These are phyloP conservation scores for Cydia strobilella DNA, from an alignment of 1,140 invertebrate genomes.

Conservation along the genomic window DNA sequence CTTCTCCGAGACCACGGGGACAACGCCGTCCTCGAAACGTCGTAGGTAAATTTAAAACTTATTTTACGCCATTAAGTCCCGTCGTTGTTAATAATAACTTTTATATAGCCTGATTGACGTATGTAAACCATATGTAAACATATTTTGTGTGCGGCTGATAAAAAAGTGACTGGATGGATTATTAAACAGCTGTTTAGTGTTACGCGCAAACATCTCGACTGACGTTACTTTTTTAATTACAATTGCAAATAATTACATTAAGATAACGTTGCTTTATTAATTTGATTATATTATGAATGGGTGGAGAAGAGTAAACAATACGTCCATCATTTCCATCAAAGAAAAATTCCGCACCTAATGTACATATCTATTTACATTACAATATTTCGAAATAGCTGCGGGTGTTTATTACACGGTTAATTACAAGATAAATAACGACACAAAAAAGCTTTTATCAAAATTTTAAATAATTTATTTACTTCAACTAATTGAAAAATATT, in stretches of 20 bases:
- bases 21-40: too few species aligned
- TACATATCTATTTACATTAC: background rate
- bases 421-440: too few species aligned
- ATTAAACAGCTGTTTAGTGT: background rate
- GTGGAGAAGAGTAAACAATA: background rate
- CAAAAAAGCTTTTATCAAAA: background rate
- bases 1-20: too few species aligned
- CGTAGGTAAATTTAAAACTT: too few species aligned
- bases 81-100: too few species aligned
- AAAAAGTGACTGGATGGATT: background rate
- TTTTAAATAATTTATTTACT: background rate
- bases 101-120: background rate
- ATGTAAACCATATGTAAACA: background rate
- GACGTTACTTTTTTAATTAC: slow-evolving; percentile 21
- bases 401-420: background rate
- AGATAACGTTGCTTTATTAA: background rate
- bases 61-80: too few species aligned
- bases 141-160: slow-evolving; percentile 15
- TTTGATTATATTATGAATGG: slow-evolving; percentile 28
- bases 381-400: background rate
- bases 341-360: slow-evolving; percentile 5
- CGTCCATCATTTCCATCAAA: background rate
- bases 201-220: slow-evolving; percentile 20
- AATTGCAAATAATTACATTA: background rate
- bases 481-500: background rate